Conservation (phyloP, 2,797 vertebrate species). For the Lagodon rhomboides region DNA sequence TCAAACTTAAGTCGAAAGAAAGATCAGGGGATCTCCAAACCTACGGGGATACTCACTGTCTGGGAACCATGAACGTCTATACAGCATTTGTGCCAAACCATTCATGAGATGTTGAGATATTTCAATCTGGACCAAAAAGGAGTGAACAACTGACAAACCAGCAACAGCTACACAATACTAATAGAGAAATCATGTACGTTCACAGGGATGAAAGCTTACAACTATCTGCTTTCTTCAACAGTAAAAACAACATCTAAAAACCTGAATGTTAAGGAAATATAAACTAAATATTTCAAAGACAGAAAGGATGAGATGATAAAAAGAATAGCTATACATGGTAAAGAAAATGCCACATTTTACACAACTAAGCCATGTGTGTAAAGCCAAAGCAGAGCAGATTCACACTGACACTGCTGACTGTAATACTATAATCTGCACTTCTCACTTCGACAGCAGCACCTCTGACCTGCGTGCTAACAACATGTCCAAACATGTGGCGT, state of each 20-base stretch:
- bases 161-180: not conserved
- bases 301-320: not conserved
- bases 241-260: not conserved
- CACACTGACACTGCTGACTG: constrained; percentile 18
- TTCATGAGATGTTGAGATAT: not conserved
- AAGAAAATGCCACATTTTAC: constrained; percentile 25
- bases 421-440: constrained; percentile 58
- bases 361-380: constrained; percentile 16
- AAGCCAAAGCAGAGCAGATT: constrained; percentile 11
- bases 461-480: constrained; percentile 32
- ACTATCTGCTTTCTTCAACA: not conserved
- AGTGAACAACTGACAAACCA: not conserved
- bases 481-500: constrained; percentile 39
- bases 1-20: too few relatives aligned
- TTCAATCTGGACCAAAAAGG: not conserved
- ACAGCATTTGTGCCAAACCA: not conserved
- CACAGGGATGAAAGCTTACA: not conserved
- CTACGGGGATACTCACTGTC: too few relatives aligned
- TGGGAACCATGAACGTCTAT: not conserved
- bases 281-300: constrained; percentile 9
- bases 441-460: constrained; percentile 27
- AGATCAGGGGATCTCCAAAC: too few relatives aligned
- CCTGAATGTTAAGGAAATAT: not conserved
- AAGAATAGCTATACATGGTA: not conserved
- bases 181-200: not conserved